Evolutionary conservation across 2,888 invertebrate genomes (phyloP), one percentile per base, ranked within the genome.

Genomic region (Tribolium freemani): DNA sequence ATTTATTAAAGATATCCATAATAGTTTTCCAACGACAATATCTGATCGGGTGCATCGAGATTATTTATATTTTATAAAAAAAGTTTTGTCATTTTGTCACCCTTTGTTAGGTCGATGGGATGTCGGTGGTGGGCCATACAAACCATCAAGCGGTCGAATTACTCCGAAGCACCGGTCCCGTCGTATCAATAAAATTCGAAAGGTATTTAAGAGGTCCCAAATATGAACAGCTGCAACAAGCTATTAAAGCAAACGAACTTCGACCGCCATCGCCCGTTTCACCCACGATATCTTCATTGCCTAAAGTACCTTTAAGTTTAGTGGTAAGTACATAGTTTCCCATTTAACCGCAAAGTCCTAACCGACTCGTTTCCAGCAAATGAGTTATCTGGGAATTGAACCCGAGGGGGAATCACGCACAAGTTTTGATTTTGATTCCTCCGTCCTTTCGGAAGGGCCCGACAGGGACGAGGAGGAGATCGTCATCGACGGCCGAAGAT

Each of bases 91-190:
- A n/a, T 54, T 5, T 26, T 26, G 26, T 3, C 0, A 38, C 8
- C 6, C 38, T n/a, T 54, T 64, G 48, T 13, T 58, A 86, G 86
- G 98, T 94, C 45, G 98, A 99, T 87, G 96, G 95, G 13, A 91
- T 92, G 81, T 93, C 95, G 6, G 89, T 99, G 80, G 92, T 96
- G 76, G 96, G 97, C 70, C 96, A 95, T 83, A 97, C 96, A 68
- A 99, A 99, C 87, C 96, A 96, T 82, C 93, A 96, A 79, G 97
- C 97, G 0, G 97, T 98, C 1, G 95, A 96, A 78, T 90, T 96
- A 56, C 87, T 98, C 11, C 88, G 96, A 26, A 94, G 94, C 78
- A 95, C 96, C 9, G 96, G 96, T 0, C 90, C 91, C 76, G 87
- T 89, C 26, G 94, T 95, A 2, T 87, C 88, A 69, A 88, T 95